Evolutionary conservation across 2,797 vertebrate species (phyloP).

Genomic region (Macropodus opercularis): DNA sequence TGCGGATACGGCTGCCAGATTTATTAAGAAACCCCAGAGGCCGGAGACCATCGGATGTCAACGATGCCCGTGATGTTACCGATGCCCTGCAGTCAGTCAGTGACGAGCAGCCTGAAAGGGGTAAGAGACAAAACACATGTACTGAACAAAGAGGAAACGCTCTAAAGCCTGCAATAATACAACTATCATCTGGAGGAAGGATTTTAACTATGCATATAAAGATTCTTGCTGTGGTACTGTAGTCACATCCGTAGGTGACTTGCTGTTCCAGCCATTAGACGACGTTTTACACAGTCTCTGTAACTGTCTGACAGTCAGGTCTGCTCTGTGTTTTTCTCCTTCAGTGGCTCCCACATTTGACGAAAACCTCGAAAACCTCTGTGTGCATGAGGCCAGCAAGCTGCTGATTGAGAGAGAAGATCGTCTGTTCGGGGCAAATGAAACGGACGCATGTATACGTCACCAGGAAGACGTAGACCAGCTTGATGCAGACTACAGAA

Average conservation of each 20-base stretch:
- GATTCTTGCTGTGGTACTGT: no score
- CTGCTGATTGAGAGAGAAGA: constrained; percentile 82
- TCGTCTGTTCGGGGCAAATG: constrained; percentile 54
- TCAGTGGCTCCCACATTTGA: constrained; percentile 58
- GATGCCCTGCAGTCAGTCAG: not conserved
- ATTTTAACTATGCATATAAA: no score
- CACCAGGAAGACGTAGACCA: constrained; percentile 60
- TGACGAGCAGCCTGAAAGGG: rapidly evolving
- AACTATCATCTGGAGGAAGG: no score
- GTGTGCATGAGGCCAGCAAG: constrained; percentile 70
- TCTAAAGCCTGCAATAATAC: no score
- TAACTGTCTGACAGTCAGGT: not conserved
- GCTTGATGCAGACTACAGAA: constrained; percentile 61
- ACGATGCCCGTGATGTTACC: rapidly evolving
- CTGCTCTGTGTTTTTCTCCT: not conserved
- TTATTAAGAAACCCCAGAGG: not conserved
- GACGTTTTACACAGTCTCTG: not conserved
- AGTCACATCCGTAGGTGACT: no score
- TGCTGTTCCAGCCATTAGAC: no score
- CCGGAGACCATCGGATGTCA: rapidly evolving
- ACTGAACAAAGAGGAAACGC: no score
- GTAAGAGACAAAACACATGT: constrained; percentile 9
- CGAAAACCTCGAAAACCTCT: constrained; percentile 57
- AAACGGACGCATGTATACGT: not conserved
- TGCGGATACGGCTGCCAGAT: constrained; percentile 18